Base-by-base conservation (phyloP, 2,797 vertebrate species). In the Acomys russatus region DNA sequence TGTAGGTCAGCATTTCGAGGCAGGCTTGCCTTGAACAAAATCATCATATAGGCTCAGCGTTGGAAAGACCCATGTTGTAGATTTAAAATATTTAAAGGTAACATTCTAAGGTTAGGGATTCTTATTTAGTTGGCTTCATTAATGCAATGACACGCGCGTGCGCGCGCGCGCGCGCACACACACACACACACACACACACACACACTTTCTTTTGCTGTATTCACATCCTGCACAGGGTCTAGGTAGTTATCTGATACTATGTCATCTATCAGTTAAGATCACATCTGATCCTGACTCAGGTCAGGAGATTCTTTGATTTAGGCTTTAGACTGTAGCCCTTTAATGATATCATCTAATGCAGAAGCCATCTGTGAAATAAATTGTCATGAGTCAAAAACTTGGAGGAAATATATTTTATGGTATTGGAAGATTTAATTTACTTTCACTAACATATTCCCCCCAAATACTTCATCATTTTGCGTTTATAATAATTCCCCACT, bases 11-110 rank as follows among this genome's bases (percentile, higher is more conserved):
- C 68, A 63, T 71, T 78, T 86, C 18, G 63, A 94, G 59, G 63
- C 1, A 74, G 74, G 0, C 15, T 8, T 35, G 8, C 33, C 64
- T 66, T 78, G 90, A 49, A 92, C n/a, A 74, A 33, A 59, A 54
- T 49, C 10, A 94, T 92, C 79, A 33, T 66, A 17, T 66, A 84
- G 92, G 56, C 44, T 61, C 33, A 84, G 0, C 63, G 15, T 84
- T 93, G 87, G 33, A 56, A 63, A 71, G 54, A 64, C 30, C 38
- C 70, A 79, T 94, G 89, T 76, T 76, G 63, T 92, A 79, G 54
- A 38, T 86, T 66, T 66, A 61, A 90, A 96, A 91, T 95, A 91
- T 91, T 97, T 79, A 83, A 87, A 76, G 56, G 51, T 66, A 51
- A 92, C 84, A 59, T 10, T 76, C 63, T 84, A 61, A 88, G 83